Base-by-base conservation (phyloP, 2,888 invertebrate genomes). In the Odontomyia ornata region DNA sequence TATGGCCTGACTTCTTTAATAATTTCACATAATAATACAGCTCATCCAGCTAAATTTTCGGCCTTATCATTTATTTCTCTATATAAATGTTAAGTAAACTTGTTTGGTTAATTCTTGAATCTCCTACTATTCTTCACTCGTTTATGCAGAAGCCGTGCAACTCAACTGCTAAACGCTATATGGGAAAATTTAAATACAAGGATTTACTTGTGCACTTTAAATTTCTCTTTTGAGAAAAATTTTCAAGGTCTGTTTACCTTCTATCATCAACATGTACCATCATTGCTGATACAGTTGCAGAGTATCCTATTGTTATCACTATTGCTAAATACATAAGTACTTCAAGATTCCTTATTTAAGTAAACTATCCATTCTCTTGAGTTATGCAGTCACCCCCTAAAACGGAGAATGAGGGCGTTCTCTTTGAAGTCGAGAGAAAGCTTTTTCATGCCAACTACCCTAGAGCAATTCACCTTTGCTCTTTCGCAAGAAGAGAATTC, bases 241-340 rank as follows among this genome's bases (percentile, higher is more conserved):
- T 65, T 65, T 65, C 65, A 65, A 65, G 65, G 65, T 65, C 65
- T 65, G 65, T 65, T 65, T 65, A 65, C 65, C 65, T 65, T 65
- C 36, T 28, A 65, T 36, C 7, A 52, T 4, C 65, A 18, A 18
- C 65, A 65, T 36, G 65, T 28, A 30, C 18, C 65, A 65, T 65
- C 30, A 36, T 36, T 36, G 65, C 64, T 64, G 64, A 4, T 9
- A 64, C 4, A 52, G 18, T 52, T 18, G 28, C 30, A 64, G 30
- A 65, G 36, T 11, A 65, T 36, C 21, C 27, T 65, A 9, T 65
- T 65, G 65, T 65, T 65, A 21, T 36, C 21, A 18, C 21, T 18
- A 36, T 21, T 65, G 65, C 27, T 65, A n/a, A 65, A 65, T 18
- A 36, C 27, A 21, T n/a, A 65, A 18, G 28, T 62, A 28, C 23